Base-by-base conservation (phyloP, 2,797 vertebrate genomes). In the Philypnodon macrostomus region DNA sequence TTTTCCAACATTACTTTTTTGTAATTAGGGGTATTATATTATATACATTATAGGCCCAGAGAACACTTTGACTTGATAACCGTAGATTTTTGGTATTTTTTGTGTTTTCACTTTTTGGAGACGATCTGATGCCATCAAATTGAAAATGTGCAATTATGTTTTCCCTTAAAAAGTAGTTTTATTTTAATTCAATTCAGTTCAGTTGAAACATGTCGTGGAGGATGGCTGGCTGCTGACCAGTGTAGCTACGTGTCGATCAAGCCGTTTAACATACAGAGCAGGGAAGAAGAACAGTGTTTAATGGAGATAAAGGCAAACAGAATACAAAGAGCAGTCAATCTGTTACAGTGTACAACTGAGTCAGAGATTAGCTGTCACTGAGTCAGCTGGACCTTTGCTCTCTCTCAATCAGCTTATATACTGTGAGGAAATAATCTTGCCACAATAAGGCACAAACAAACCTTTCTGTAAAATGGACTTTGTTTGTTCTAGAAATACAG, bases 341-440 rank as follows among this genome's bases (percentile, higher is more conserved):
- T 48, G 53, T 53, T 53, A 66, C 34, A 30, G 37, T 40, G 34
- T 30, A 59, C 41, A 54, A 51, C 32, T 55, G 39, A 76, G 63
- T 68, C 52, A 55, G 54, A 79, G 77, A 85, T 84, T 80, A 82
- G 63, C 58, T 21, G 56, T 72, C 60, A 69, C 56, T 40, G 67
- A 76, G 57, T 79, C 78, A 81, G 83, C 75, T 58, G 32, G 66
- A 85, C 83, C 86, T 88, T 86, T 81, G 83, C 57, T 76, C 81
- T 14, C 9, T 10, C 8, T 64, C 64, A 83, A 83, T 80, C 67
- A 76, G 72, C 58, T 81, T 79, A 83, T 19, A 83, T 19, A 51
- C 13, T 0, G 9, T 39, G 61, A 45, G 2, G 41, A 64, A 74
- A 85, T 74, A 71, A 67, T 67, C 53, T 47, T 29, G 37, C 30